Base-by-base conservation (phyloP, 2,797 vertebrate species). In the Saguinus oedipus region DNA sequence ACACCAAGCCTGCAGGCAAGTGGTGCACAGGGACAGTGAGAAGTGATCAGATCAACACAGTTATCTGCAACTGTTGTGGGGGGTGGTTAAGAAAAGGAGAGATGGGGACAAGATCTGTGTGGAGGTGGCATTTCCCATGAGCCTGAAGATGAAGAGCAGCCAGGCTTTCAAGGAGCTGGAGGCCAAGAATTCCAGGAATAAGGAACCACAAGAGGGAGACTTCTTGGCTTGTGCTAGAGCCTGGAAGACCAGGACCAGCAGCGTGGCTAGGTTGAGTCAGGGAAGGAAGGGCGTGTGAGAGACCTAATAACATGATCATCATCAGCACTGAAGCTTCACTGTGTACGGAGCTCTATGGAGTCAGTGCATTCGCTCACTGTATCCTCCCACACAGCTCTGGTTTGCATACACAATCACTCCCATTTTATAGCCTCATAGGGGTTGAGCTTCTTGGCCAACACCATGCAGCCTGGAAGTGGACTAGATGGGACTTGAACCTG, bases 221-320 rank as follows among this genome's bases (percentile, higher is more conserved):
- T n/a, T 27, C 24, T 20, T 61, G 74, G 9, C 86, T 76, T 11
- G 24, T n/a, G 68, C 44, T 19, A 39, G 68, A 50, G 26, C 7
- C 57, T 20, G 83, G 59, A 2, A n/a, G 75, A 26, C 6, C 17
- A 19, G 53, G 74, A 27, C 7, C 30, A 15, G 64, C 74, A 3
- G 46, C 5, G 26, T 15, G 86, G 36, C 72, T 33, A 61, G 26
- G 13, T 2, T 0, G 10, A 50, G n/a, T 5, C 17, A 14, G 17
- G 11, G 68, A 24, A 33, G 72, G 50, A 64, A 30, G 24, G 10
- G 46, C 22, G 20, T 7, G 5, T 3, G 15, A 30, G 4, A 24
- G 6, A 7, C 19, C 20, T 57, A 11, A 1, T 2, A 30, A 7
- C 12, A 4, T 1, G 1, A 24, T 13, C 6, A 33, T 27, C 4